Base-by-base conservation (phyloP, 2,797 vertebrate genomes). In the Labeo calbasu region DNA sequence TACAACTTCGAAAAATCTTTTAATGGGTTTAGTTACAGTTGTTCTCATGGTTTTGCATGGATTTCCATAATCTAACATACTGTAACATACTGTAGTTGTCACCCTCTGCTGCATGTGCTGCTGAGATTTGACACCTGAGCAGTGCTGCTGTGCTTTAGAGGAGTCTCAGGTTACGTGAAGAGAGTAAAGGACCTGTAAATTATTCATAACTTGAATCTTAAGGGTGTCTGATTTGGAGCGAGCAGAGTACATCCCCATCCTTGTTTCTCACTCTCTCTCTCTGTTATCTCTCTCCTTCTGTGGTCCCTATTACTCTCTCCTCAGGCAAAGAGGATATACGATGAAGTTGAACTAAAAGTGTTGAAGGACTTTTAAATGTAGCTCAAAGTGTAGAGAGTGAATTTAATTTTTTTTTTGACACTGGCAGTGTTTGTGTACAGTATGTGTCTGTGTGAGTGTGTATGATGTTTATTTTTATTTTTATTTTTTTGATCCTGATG, bases 131-230 rank as follows among this genome's bases (percentile, higher is more conserved):
- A 81, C 55, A 86, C 66, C 71, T 83, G 82, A 81, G 69, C 6
- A 28, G 43, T 1, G 2, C 11, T 51, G 65, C 53, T 73, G 46
- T 80, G 40, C 40, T 86, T 63, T 28, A 75, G 76, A 40, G 19
- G 61, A 25, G 77, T 82, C 85, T 92, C 88, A 43, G 76, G 86
- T 91, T 88, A 87, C 90, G 70, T 85, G 85, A 61, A 51, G 79
- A 84, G 48, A 72, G 28, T 84, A 88, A 83, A 85, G 69, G 46
- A 81, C 82, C 81, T 57, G 65, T 92, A 87, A 92, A 93, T 92
- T 91, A 93, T 93, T 91, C 86, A 93, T 90, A 70, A 76, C 19
- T 84, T 71, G 25, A 79, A 23, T 87, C 79, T 50, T 84, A 85
- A 86, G 79, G 79, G 48, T 63, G 78, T 82, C 77, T 83, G 84